Conservation (phyloP, 2,113 vertebrate species). For the Ceyx melanurus region DNA sequence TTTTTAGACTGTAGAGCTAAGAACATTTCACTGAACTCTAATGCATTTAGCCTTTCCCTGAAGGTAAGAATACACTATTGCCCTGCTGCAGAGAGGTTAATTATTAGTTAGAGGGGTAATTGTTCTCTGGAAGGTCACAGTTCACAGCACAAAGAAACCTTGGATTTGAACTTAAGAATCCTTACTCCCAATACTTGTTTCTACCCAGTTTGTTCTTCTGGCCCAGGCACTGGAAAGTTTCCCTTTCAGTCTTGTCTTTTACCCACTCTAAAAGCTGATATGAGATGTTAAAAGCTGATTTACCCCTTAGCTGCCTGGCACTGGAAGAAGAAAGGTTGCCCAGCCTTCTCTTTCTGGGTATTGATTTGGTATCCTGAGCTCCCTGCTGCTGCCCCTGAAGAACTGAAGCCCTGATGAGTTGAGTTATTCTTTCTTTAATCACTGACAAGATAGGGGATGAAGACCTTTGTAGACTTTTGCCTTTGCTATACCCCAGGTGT, state of each 20-base stretch:
- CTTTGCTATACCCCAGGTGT: neutral
- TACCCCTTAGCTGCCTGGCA: neutral
- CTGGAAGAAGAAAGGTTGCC: neutral
- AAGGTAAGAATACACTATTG: neutral
- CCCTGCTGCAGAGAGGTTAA: neutral
- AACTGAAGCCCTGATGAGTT: neutral
- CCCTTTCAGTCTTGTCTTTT: neutral
- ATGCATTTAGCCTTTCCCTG: neutral
- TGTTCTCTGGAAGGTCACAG: neutral
- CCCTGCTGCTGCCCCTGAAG: neutral
- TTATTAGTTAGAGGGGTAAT: conserved; percentile 19
- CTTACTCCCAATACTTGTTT: conserved; percentile 5
- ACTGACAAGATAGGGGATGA: neutral
- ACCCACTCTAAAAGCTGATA: neutral
- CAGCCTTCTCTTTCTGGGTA: neutral
- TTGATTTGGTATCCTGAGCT: neutral
- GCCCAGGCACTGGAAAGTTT: neutral
- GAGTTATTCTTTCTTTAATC: neutral
- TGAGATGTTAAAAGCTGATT: neutral
- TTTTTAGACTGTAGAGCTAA: neutral
- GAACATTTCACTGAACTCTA: neutral
- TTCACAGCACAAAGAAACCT: neutral
- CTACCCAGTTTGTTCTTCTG: neutral
- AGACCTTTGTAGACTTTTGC: neutral
- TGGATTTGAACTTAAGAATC: neutral